Percentiles rank a stretch among this genome's conserved stretches.
phyloP scores from a whole-genome alignment of 2,113 vertebrate species.

The Neogale vison region DNA sequence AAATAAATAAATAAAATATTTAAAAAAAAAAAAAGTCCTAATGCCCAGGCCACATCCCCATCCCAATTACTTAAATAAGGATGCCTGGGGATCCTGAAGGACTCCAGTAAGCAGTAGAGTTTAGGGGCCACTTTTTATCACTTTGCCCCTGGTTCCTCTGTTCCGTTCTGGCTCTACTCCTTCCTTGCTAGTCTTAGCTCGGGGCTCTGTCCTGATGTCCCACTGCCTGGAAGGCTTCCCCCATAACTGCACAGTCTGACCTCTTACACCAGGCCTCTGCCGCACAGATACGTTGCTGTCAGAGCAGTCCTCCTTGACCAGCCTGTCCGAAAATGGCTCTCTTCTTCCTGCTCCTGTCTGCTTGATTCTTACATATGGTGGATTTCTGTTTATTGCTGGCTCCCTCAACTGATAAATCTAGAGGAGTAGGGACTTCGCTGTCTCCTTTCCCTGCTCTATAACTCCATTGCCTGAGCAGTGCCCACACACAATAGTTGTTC shows the following conservation, averaged over 20 bases:
- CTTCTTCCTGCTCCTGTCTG: background rate
- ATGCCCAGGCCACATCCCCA: background rate
- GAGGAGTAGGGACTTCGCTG: background rate
- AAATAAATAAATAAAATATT: too few relatives aligned
- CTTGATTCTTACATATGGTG: background rate
- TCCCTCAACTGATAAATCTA: background rate
- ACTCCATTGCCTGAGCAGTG: background rate
- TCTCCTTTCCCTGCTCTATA: background rate
- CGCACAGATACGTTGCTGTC: background rate
- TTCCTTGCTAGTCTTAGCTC: background rate
- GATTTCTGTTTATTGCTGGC: background rate
- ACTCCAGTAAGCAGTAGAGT: background rate
- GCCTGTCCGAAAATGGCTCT: background rate
- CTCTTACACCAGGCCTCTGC: background rate
- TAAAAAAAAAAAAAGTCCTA: background rate
- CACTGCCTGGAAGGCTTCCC: background rate
- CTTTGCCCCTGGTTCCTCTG: background rate
- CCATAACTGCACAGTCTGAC: accelerated
- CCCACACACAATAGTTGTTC: background rate
- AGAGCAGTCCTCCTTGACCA: background rate
- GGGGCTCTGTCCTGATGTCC: background rate
- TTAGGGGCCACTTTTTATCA: background rate
- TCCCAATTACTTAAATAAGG: background rate
- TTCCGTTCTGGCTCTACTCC: background rate
- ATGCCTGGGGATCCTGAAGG: background rate